Conservation (phyloP, 1,140 invertebrate species). For the Stenopsyche tienmushanensis region DNA sequence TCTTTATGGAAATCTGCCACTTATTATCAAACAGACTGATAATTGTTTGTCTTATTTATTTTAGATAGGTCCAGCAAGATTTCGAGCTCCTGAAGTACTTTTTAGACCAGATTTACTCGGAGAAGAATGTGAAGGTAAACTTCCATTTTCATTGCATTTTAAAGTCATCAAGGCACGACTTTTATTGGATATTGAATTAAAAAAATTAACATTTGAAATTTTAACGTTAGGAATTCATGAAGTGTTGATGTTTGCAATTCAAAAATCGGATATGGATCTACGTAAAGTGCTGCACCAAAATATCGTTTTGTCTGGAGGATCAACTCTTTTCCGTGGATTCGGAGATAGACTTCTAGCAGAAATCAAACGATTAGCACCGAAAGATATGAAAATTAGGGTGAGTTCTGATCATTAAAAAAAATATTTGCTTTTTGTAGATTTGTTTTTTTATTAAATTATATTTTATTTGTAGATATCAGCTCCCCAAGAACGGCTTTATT, state of each 20-base stretch:
- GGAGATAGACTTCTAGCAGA: constrained; percentile 93
- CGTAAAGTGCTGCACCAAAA: constrained; percentile 96
- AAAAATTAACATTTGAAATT: constrained; percentile 5
- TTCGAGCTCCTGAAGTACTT: constrained; percentile 95
- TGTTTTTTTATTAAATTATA: constrained; percentile 40
- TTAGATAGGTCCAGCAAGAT: constrained; percentile 89
- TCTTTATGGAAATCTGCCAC: neutral
- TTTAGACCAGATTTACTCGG: constrained; percentile 98
- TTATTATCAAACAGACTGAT: neutral
- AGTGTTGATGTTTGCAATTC: constrained; percentile 89
- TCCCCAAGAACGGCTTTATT: constrained; percentile 96
- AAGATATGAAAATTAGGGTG: constrained; percentile 98
- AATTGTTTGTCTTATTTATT: constrained; percentile 12
- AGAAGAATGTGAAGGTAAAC: constrained; percentile 94
- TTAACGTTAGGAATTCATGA: constrained; percentile 74
- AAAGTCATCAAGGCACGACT: neutral
- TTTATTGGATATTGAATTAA: neutral
- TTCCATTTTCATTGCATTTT: constrained; percentile 1
- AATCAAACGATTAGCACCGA: constrained; percentile 90
- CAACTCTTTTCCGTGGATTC: constrained; percentile 95
- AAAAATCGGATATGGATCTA: constrained; percentile 98
- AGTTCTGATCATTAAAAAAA: constrained; percentile 42
- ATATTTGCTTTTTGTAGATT: neutral
- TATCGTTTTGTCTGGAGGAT: constrained; percentile 97
- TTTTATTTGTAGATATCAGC: constrained; percentile 89